Evolutionary conservation across 2,113 vertebrate species (phyloP).

Genomic region (Gymnobelideus leadbeateri): DNA sequence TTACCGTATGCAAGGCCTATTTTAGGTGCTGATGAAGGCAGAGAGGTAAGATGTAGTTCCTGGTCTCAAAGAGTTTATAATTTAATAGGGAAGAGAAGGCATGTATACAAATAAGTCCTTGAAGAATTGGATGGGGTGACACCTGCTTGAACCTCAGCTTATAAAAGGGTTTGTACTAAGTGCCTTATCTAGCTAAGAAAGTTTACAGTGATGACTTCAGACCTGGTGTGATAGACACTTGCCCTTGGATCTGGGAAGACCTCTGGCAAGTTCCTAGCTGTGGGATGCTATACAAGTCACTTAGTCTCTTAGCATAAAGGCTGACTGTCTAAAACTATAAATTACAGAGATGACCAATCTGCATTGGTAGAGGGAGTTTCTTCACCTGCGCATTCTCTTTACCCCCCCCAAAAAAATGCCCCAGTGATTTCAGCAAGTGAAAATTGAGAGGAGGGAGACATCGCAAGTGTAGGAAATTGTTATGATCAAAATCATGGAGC

Average conservation of each 20-base stretch:
- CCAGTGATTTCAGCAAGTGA: neutral
- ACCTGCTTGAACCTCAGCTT: neutral
- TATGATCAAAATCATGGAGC: neutral
- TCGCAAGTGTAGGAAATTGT: neutral
- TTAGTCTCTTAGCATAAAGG: neutral
- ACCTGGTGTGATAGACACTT: neutral
- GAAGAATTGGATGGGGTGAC: neutral
- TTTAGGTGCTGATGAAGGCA: neutral
- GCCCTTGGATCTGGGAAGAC: neutral
- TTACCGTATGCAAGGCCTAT: neutral
- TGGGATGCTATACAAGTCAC: neutral
- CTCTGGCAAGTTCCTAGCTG: neutral
- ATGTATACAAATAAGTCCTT: neutral
- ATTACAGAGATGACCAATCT: neutral
- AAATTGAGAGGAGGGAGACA: neutral
- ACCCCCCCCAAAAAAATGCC: neutral
- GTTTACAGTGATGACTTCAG: neutral
- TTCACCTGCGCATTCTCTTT: neutral
- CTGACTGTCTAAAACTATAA: neutral
- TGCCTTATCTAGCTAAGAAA: neutral
- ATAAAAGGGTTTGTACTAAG: neutral
- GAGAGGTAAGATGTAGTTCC: neutral
- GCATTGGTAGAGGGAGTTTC: neutral
- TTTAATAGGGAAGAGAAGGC: neutral
- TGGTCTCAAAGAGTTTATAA: neutral